Evolutionary conservation across 2,113 vertebrate species (phyloP), one percentile per base, ranked within the genome.

Genomic region (Tamias sibiricus): DNA sequence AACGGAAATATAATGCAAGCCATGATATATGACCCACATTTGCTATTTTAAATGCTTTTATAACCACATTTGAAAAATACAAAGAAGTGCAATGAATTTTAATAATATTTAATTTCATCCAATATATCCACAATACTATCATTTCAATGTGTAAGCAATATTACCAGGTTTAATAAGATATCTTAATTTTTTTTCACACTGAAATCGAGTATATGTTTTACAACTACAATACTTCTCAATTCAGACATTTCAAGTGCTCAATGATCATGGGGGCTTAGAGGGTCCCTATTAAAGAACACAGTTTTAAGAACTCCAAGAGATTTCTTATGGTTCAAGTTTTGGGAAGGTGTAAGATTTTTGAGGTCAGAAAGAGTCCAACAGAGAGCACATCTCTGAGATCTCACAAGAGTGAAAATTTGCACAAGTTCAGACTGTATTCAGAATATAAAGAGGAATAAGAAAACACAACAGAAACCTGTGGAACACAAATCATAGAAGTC

Each of bases 101-200:
- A 82, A 79, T 82, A 68, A 37, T 47, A 28, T 19, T 94, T 84
- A 92, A 91, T 85, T 90, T 94, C 16, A 90, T 35, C 8, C 40
- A 84, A 12, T 32, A 74, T 72, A 57, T 44, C 19, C 7, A 84
- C 69, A 90, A 75, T 84, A 77, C 80, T 84, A 57, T 57, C n/a
- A 83, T 93, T 97, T 83, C 17, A 93, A 69, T 28, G 40, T 75
- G 7, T 30, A 74, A 85, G 76, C 6, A 59, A 57, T 84, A 87
- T 92, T 94, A 40, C 2, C 19, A 72, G 16, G 16, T 24, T 52
- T 44, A 87, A 68, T 75, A 49, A 96, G 22, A 54, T 35, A 79
- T 40, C 74, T 91, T 72, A 71, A 4, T 20, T 74, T 75, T 94
- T 64, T 87, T 83, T 52, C 47, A 86, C 28, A 40, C 0, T 28